Conservation (phyloP, 2,113 vertebrate genomes). For the Orycteropus afer region DNA sequence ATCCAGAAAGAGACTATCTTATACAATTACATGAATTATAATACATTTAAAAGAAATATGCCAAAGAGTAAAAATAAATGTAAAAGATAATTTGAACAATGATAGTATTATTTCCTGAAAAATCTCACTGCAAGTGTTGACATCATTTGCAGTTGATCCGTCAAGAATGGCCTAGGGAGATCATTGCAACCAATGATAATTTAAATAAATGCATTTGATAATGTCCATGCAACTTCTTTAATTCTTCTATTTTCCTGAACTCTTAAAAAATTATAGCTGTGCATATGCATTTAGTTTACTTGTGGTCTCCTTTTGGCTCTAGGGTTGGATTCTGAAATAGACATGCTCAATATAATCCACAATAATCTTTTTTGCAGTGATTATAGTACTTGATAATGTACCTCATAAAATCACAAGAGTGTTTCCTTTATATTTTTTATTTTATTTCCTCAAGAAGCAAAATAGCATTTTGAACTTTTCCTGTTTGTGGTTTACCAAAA, state of each 20-base stretch:
- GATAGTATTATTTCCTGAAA: background rate
- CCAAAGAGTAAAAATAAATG: background rate
- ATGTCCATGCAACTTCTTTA: background rate
- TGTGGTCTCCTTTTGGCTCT: background rate
- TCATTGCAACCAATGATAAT: background rate
- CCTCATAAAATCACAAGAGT: background rate
- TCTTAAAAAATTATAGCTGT: background rate
- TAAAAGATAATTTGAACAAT: background rate
- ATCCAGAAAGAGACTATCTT: background rate
- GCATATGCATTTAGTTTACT: background rate
- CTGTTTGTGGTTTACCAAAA: background rate
- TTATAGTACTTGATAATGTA: background rate
- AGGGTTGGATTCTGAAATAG: background rate
- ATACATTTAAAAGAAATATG: background rate
- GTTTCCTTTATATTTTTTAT: background rate
- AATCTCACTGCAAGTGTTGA: background rate
- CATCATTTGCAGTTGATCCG: background rate
- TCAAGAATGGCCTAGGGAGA: background rate
- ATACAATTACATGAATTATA: background rate
- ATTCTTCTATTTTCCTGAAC: background rate
- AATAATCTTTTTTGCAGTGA: background rate
- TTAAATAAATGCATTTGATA: constrained; percentile 44
- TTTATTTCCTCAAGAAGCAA: constrained; percentile 34
- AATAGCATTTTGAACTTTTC: background rate
- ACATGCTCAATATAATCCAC: background rate